These are phyloP conservation scores for Semnornis frantzii DNA, from an alignment of 2,113 vertebrate species.

Conservation along the genomic window DNA sequence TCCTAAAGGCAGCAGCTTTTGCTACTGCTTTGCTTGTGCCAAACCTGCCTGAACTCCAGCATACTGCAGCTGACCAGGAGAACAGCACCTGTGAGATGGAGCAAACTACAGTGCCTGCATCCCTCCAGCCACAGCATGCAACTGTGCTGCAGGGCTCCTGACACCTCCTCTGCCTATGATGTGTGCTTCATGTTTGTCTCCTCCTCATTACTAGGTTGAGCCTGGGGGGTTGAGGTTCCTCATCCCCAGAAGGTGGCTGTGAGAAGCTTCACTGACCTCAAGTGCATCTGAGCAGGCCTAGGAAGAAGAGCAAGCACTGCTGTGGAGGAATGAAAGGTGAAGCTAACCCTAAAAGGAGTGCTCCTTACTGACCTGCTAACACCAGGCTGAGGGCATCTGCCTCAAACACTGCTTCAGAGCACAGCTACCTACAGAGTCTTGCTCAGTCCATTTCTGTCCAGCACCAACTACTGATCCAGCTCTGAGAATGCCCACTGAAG, in stretches of 20 bases:
- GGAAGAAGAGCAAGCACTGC: neutral
- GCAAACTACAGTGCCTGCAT: neutral
- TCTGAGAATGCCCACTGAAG: neutral
- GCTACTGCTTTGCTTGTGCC: neutral
- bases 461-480: neutral
- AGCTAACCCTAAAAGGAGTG: neutral
- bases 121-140: neutral
- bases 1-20: neutral
- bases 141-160: neutral
- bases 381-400: neutral
- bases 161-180: neutral
- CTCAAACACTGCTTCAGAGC: neutral
- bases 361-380: neutral
- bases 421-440: neutral
- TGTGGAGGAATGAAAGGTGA: neutral
- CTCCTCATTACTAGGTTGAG: neutral
- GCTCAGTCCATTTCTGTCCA: constrained; percentile 12
- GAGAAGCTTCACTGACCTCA: neutral
- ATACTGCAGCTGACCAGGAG: neutral
- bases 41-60: neutral
- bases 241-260: neutral
- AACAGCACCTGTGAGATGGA: neutral
- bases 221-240: neutral
- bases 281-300: neutral
- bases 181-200: neutral